Evolutionary conservation across 2,797 vertebrate species (phyloP).

Genomic region (Lepilemur ruficaudatus): DNA sequence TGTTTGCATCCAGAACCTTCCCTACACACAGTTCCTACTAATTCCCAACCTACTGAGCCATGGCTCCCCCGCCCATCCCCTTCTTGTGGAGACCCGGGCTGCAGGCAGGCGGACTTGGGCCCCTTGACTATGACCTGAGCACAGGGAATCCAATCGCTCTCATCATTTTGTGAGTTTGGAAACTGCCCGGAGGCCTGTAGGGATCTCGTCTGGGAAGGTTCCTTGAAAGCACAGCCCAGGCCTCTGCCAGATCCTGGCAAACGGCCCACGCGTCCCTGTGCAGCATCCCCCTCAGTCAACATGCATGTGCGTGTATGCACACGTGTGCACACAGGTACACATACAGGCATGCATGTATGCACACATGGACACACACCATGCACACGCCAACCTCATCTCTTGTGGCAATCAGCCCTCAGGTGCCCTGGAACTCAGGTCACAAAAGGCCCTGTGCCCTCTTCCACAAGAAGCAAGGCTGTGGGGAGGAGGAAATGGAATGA

Average conservation of each 20-base stretch:
- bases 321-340: not conserved
- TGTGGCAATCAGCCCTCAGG: not conserved
- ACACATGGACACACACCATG: rapidly evolving
- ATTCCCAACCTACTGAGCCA: not conserved
- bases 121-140: too few relatives aligned
- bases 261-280: rapidly evolving
- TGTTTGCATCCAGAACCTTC: not conserved
- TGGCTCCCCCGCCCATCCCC: not conserved
- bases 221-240: not conserved
- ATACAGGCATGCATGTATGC: not conserved
- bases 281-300: not conserved
- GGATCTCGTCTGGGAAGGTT: not conserved
- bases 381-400: not conserved
- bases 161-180: not conserved
- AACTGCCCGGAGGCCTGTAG: not conserved
- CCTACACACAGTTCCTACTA: not conserved
- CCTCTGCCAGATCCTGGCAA: not conserved
- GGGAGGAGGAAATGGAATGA: too few relatives aligned
- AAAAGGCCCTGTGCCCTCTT: not conserved
- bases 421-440: not conserved
- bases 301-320: rapidly evolving
- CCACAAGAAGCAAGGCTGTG: not conserved
- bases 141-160: rapidly evolving
- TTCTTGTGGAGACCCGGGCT: not conserved
- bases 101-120: not conserved